Base-by-base conservation (phyloP, 2,113 vertebrate genomes). In the Typhlomys cinereus region DNA sequence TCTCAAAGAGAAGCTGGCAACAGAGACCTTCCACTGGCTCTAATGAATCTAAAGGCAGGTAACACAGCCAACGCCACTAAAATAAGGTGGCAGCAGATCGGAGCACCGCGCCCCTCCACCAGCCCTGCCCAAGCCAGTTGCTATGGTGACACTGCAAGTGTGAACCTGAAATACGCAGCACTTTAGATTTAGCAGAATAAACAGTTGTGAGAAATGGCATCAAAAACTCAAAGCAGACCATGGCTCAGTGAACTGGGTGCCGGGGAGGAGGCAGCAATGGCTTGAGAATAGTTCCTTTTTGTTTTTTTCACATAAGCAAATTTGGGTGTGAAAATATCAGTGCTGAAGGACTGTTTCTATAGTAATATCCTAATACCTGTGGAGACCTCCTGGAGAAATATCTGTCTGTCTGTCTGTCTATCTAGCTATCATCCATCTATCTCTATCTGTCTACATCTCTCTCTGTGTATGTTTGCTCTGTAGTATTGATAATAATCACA, bases 11-110 rank as follows among this genome's bases (percentile, higher is more conserved):
- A 90, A 96, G 66, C 23, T 95, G 82, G 91, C 85, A 95, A 84
- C 69, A 85, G 74, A 71, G 90, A 95, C 59, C 88, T 92, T 95
- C 83, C 89, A 90, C 41, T 94, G 86, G 71, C 85, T 88, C 92
- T 92, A 97, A 95, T 97, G 97, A 97, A 76, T 85, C 90, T 95
- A 95, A 84, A 95, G 73, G 96, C 92, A 87, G 83, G 81, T 96
- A 89, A 87, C 89, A 48, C 87, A 95, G 94, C 91, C 90, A 90
- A 94, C 94, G 84, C n/a, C 36, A 61, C 88, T 78, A 93, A 97
- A 96, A 94, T 89, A 50, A 78, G 93, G 85, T 7, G 71, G 25
- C 96, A 96, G 85, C 70, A 82, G 13, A 70, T 74, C 57, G 44
- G 29, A 87, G 29, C 23, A 74, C 31, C 34, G 44, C 0, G 0